Evolutionary conservation across 2,888 invertebrate genomes (phyloP).

Genomic region (Epinotia nisella): DNA sequence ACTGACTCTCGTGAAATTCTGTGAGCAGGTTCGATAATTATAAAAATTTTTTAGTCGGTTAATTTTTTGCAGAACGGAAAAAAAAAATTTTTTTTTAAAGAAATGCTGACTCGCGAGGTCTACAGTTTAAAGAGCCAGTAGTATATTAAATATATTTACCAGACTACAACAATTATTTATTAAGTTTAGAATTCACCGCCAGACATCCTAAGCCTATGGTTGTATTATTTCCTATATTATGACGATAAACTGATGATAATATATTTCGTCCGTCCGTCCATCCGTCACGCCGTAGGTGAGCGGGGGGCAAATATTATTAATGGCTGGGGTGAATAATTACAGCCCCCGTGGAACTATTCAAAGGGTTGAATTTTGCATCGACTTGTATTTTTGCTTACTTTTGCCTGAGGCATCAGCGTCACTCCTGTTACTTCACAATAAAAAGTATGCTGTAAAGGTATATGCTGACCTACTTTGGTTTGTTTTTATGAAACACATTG

Average conservation of each 20-base stretch:
- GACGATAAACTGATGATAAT: slow-evolving; percentile 26
- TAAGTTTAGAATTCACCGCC: too few species aligned
- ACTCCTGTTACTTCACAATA: background rate
- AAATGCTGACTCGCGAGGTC: too few species aligned
- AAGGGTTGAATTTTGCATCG: slow-evolving; percentile 31
- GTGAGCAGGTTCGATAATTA: too few species aligned
- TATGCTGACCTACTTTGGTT: background rate
- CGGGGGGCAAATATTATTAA: slow-evolving; percentile 46
- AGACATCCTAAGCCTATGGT: background rate
- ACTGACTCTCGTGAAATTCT: too few species aligned
- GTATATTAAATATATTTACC: too few species aligned
- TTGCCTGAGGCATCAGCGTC: slow-evolving; percentile 13
- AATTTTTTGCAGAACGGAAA: too few species aligned
- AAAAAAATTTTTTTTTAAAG: too few species aligned
- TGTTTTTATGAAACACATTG: background rate
- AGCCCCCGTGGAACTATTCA: slow-evolving; percentile 33
- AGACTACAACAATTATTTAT: too few species aligned
- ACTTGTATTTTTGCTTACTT: slow-evolving; percentile 21
- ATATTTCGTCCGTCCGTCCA: slow-evolving; percentile 27
- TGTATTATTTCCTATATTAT: background rate
- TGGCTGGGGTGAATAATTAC: slow-evolving; percentile 46
- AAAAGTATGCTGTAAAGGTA: background rate
- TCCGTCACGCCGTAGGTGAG: slow-evolving; percentile 39
- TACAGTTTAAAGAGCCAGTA: too few species aligned
- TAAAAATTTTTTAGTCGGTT: too few species aligned